Base-by-base conservation (phyloP, 2,888 invertebrate genomes). In the Luperina testacea region DNA sequence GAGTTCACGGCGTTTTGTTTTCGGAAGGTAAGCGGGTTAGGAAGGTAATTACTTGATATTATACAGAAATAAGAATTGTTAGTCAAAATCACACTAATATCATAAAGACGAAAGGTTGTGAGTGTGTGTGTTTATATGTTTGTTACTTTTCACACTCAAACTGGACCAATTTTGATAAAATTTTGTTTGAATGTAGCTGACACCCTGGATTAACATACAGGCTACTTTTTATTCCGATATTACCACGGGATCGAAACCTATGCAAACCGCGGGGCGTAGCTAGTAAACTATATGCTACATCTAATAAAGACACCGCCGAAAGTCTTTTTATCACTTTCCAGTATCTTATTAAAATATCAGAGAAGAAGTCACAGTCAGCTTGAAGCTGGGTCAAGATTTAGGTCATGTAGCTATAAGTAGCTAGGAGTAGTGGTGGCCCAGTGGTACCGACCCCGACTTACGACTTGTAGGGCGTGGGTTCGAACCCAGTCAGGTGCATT, bases 1-100 rank as follows among this genome's bases (percentile, higher is more conserved):
- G n/a, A 72, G 61, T 59, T 78, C 67, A 78, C 65, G 75, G 53
- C n/a, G 38, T 57, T 53, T 63, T 32, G 24, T 74, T 6, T 61
- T 13, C 20, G 38, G 45, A n/a, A 42, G 67, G 74, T 73, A 15
- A 48, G 69, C 65, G 57, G 45, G 27, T 65, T 57, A 24, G 11
- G 15, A 53, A 51, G 71, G 38, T 27, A 27, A 6, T 59, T 59
- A 27, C 13, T 61, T 61, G 24, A n/a, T 61, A 6, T 27, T 61
- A 27, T 57, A 24, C 11, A 24, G 0, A 9, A 59, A 15, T n/a
- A 59, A 59, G 13, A 61, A 61, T 13, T 57, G 0, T 57, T 57
- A 53, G 9, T 57, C 24, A 57, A 24, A 57, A 57, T 45, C 42
- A 9, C 9, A 42, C 42, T 42, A 42, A 42, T 42, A 42, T 42